A percentile compares a stretch with the other conserved stretches of the same genome.
phyloP scores from a whole-genome alignment of 2,888 invertebrate genomes.

The Amblyjoppa fuscipennis region DNA sequence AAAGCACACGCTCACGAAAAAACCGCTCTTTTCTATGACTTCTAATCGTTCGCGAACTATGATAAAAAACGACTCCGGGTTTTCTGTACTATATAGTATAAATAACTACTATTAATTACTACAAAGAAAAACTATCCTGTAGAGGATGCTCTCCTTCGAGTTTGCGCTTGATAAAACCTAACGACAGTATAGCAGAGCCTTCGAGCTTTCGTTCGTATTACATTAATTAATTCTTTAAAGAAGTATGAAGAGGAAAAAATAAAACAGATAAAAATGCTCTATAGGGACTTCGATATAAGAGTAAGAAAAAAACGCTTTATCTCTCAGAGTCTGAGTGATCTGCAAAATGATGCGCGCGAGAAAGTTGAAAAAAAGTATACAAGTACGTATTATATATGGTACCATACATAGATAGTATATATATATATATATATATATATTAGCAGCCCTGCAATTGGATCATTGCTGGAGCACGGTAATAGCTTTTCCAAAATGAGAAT shows the following conservation, averaged over 20 bases:
- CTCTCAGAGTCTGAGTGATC: constrained; percentile 62
- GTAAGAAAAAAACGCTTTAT: constrained; percentile 60
- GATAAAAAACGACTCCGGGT: constrained; percentile 28
- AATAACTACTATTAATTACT: constrained; percentile 44
- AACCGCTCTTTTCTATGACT: constrained; percentile 40
- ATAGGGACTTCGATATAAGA: constrained; percentile 50
- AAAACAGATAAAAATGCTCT: constrained; percentile 38
- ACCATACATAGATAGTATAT: constrained; percentile 21
- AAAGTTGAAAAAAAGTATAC: constrained; percentile 39
- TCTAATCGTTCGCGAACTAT: constrained; percentile 39
- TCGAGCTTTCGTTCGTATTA: constrained; percentile 63
- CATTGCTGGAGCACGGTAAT: constrained; percentile 66
- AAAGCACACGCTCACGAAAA: constrained; percentile 13
- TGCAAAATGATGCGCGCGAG: constrained; percentile 50
- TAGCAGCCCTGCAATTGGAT: constrained; percentile 59
- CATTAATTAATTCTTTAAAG: constrained; percentile 50
- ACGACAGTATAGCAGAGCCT: constrained; percentile 55
- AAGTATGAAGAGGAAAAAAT: constrained; percentile 16
- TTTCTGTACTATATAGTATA: constrained; percentile 58
- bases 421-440: constrained; percentile 42
- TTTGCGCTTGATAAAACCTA: constrained; percentile 44
- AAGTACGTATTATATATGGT: constrained; percentile 35
- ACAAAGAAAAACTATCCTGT: constrained; percentile 49
- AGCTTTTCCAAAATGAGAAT: constrained; percentile 60
- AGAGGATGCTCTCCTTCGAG: constrained; percentile 51